phyloP scores from a whole-genome alignment of 2,888 invertebrate species.

The Heterodera filipjevi region DNA sequence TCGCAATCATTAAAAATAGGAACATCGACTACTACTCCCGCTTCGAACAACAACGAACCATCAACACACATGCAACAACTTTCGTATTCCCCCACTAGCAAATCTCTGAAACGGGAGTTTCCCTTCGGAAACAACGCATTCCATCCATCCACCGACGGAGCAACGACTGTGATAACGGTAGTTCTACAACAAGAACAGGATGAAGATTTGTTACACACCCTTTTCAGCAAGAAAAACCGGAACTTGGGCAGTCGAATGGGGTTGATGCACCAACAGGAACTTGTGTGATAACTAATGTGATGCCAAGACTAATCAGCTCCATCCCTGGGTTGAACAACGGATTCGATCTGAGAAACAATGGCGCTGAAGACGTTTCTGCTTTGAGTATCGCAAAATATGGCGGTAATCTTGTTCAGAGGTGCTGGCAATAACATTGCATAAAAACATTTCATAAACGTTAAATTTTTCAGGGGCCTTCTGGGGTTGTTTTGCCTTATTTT shows the following conservation, averaged over 20 bases:
- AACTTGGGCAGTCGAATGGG: neutral
- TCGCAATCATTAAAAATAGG: too few species aligned
- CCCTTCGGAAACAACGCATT: neutral
- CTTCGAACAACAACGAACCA: slow-evolving; percentile 6
- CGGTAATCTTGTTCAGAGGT: neutral
- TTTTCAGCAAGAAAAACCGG: neutral
- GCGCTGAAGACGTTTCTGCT: neutral
- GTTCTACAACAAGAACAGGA: neutral
- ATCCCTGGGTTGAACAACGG: slow-evolving; percentile 16
- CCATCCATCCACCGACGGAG: neutral
- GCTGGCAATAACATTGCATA: too few species aligned
- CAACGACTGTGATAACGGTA: neutral
- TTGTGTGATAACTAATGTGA: slow-evolving; percentile 5
- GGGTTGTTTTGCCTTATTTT: slow-evolving; percentile 33
- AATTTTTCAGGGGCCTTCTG: neutral
- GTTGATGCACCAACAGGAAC: neutral
- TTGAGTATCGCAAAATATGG: neutral
- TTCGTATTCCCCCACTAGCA: neutral
- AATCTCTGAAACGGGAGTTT: neutral
- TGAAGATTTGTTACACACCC: neutral
- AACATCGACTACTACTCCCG: neutral
- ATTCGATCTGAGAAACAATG: neutral
- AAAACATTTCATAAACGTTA: neutral
- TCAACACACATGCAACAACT: neutral
- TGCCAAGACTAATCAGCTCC: neutral